phyloP scores from a whole-genome alignment of 2,797 vertebrate genomes.

The Salarias fasciatus region DNA sequence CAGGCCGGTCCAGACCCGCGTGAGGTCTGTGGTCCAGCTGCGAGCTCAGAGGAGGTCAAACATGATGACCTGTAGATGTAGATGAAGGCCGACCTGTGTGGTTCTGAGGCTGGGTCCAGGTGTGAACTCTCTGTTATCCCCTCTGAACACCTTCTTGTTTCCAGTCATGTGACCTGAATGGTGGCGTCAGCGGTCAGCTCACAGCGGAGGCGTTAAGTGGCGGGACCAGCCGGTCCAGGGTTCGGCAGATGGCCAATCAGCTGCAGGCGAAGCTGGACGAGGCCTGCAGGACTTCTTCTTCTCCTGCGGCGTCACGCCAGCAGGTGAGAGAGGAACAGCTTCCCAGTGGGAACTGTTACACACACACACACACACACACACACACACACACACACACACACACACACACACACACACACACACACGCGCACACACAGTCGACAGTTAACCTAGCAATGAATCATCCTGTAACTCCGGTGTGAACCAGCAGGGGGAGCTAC shows the following conservation, averaged over 20 bases:
- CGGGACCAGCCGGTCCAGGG: slow-evolving; percentile 84
- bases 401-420: too few relatives aligned
- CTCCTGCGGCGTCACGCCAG: slow-evolving; percentile 32
- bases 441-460: background rate
- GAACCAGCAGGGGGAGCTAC: slow-evolving; percentile 64
- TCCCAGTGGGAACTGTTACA: too few relatives aligned
- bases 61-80: too few relatives aligned
- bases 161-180: slow-evolving; percentile 71
- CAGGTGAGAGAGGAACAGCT: slow-evolving; percentile 55
- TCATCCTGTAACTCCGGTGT: background rate
- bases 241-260: slow-evolving; percentile 92
- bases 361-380: too few relatives aligned
- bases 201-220: slow-evolving; percentile 69
- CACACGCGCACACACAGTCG: too few relatives aligned
- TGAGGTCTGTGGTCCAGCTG: slow-evolving; percentile 61
- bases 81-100: too few relatives aligned
- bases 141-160: slow-evolving; percentile 4
- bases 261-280: slow-evolving; percentile 92
- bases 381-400: too few relatives aligned
- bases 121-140: too few relatives aligned
- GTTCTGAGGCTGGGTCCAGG: too few relatives aligned
- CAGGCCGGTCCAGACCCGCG: slow-evolving; percentile 79
- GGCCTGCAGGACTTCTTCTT: slow-evolving; percentile 37
- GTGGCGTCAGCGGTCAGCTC: slow-evolving; percentile 71
- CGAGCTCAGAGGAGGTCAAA: too few relatives aligned